Evolutionary conservation across 92 coral and sea anemone genomes (phyloP), one percentile per base, ranked within the genome.

Genomic region (Palythoa grandis): DNA sequence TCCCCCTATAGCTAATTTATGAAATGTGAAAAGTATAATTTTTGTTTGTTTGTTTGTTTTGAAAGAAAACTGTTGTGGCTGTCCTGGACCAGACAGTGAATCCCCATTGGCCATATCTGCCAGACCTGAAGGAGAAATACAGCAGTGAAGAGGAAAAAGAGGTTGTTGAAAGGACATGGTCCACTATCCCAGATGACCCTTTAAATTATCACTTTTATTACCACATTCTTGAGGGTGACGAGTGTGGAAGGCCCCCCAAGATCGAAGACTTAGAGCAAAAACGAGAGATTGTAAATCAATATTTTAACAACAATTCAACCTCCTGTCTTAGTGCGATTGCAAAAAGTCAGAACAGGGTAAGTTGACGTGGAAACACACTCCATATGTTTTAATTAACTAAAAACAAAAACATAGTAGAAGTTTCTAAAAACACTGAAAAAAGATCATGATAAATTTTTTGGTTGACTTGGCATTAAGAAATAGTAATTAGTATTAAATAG

Each of bases 91-190:
- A 92, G 35, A 94, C 92, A 95, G 95, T 94, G 38, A 90, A 94
- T 75, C 98, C 98, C n/a, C 93, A 92, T 84, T 94, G 98, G 98
- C 98, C 98, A 0, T 89, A 90, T 67, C 95, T 94, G 37, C 98
- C 98, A 3, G 92, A 90, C 6, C 91, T 92, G 57, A 94, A 86
- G 74, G 91, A 93, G 35, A 86, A 83, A 8, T 94, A 94, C 72
- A 80, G 52, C 5, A 71, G 60, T 38, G 22, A 78, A 3, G 98
- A 92, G 48, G 95, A 94, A 63, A 89, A 90, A 43, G 90, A 90
- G 3, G 93, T 88, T 17, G 88, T 94, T 52, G 98, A 94, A 78
- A 90, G 92, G 9, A 92, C 90, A 16, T 92, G 98, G 98, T 88
- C 90, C 16, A 90, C 86, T 14, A 88, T 94, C 48, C 93, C 98